A percentile compares a stretch with the other conserved stretches of the same genome.
phyloP scores from a whole-genome alignment of 2,113 vertebrate genomes.

The Sinosuthora webbiana region DNA sequence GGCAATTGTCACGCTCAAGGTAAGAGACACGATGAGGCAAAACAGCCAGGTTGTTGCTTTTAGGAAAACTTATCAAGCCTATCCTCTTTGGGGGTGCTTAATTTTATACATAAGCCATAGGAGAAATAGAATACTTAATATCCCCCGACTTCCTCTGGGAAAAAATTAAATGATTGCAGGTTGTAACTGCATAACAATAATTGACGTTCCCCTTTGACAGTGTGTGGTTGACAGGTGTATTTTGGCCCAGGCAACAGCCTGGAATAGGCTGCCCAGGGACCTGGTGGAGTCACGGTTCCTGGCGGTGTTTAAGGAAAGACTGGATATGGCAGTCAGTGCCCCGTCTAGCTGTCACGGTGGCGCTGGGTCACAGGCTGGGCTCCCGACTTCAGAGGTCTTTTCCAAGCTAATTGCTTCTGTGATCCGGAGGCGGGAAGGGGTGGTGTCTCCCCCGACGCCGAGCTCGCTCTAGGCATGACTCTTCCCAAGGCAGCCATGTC shows the following conservation, averaged over 20 bases:
- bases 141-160: not conserved
- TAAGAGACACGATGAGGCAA: not conserved
- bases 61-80: not conserved
- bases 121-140: not conserved
- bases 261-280: not conserved
- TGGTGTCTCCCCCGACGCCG: accelerated
- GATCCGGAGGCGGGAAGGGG: not conserved
- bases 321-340: not conserved
- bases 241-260: not conserved
- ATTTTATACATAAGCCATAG: not conserved
- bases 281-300: not conserved
- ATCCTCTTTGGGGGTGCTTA: not conserved
- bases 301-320: not conserved
- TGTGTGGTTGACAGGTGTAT: accelerated
- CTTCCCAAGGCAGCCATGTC: not conserved
- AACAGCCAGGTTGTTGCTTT: not conserved
- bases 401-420: accelerated
- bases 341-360: accelerated
- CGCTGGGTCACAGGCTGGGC: not conserved
- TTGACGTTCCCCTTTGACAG: not conserved
- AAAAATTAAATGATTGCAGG: accelerated
- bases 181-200: not conserved
- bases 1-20: not conserved
- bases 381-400: not conserved
- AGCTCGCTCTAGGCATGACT: accelerated